phyloP scores from a whole-genome alignment of 2,797 vertebrate genomes.

The Hephaestus fuliginosus region DNA sequence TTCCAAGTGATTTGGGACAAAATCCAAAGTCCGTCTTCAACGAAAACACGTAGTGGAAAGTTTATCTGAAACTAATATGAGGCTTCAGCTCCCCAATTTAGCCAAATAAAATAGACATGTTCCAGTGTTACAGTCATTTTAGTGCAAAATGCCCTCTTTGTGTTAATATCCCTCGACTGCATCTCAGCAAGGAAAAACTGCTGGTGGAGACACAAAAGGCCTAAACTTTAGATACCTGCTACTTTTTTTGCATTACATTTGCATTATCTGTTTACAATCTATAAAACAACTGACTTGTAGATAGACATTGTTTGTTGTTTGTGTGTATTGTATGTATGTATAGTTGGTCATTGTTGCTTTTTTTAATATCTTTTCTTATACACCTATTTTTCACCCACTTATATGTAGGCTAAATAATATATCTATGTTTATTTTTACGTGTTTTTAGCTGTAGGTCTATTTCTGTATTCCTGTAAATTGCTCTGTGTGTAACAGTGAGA shows the following conservation, averaged over 20 bases:
- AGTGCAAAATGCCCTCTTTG: not conserved
- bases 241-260: not conserved
- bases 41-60: not conserved
- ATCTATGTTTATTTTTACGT: not conserved
- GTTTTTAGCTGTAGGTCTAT: not conserved
- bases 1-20: slow-evolving; percentile 3
- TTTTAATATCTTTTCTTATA: not conserved
- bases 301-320: not conserved
- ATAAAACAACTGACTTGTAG: no score
- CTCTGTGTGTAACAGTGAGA: not conserved
- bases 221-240: not conserved
- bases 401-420: not conserved
- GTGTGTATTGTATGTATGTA: no score
- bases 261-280: not conserved
- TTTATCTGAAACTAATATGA: slow-evolving; percentile 12
- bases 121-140: not conserved
- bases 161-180: not conserved
- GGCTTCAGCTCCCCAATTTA: not conserved
- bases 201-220: not conserved
- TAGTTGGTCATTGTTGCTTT: not conserved
- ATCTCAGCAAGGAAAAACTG: not conserved
- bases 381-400: not conserved
- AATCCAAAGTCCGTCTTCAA: not conserved
- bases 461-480: not conserved
- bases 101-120: not conserved